phyloP scores from a whole-genome alignment of 2,797 vertebrate species.

The Rhabdomys pumilio region DNA sequence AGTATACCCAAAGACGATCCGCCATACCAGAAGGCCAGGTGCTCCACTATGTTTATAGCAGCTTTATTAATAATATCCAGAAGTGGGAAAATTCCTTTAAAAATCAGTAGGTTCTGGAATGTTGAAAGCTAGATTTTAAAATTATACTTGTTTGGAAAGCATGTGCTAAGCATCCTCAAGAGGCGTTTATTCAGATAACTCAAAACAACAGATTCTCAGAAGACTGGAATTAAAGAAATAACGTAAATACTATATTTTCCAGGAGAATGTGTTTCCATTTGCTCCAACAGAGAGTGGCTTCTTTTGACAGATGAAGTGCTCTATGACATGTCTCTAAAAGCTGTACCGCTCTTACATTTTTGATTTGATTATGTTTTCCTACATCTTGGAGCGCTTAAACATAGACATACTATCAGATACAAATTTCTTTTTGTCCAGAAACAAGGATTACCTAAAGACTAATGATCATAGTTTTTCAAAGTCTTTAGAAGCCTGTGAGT shows the following conservation, averaged over 20 bases:
- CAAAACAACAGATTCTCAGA: background rate
- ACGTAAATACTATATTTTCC: background rate
- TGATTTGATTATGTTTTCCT: background rate
- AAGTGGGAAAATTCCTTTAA: background rate
- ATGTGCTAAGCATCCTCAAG: background rate
- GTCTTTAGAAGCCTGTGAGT: background rate
- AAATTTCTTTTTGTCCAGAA: background rate
- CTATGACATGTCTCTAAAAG: background rate
- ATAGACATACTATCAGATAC: background rate
- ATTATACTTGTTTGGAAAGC: constrained; percentile 49
- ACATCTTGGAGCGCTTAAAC: background rate
- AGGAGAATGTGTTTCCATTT: background rate
- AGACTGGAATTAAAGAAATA: background rate
- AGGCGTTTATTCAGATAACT: background rate
- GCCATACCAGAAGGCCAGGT: background rate
- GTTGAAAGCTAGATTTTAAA: constrained; percentile 30
- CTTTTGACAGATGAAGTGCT: background rate
- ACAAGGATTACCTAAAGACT: background rate
- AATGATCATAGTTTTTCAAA: constrained; percentile 3
- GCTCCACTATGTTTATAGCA: background rate
- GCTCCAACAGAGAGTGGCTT: background rate
- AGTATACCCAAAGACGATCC: background rate
- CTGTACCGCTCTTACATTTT: background rate
- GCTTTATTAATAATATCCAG: background rate
- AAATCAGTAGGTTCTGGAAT: background rate